Evolutionary conservation across 1,140 invertebrate species (phyloP).

Genomic region (Calycopis cecrops): DNA sequence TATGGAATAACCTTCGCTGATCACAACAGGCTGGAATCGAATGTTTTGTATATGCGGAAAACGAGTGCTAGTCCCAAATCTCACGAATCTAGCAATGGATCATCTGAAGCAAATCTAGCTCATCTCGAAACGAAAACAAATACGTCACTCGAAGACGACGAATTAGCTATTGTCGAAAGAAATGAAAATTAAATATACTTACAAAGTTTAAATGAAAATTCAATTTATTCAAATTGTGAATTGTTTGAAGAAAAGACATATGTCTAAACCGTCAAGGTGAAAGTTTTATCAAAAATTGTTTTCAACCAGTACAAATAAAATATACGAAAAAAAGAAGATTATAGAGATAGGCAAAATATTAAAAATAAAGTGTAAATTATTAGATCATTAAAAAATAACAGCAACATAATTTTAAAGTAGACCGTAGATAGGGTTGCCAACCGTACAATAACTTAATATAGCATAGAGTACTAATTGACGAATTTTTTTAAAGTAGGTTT

Average conservation of each 20-base stretch:
- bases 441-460: too few relatives aligned
- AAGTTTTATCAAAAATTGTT: neutral
- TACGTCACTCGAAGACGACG: constrained; percentile 63
- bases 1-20: constrained; percentile 47
- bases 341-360: too few relatives aligned
- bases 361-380: too few relatives aligned
- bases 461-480: too few relatives aligned
- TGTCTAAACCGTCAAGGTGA: neutral
- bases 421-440: too few relatives aligned
- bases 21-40: constrained; percentile 49
- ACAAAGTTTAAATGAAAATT: neutral
- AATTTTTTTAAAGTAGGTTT: too few relatives aligned
- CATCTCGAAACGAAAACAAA: constrained; percentile 56
- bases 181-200: constrained; percentile 36
- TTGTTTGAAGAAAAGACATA: neutral
- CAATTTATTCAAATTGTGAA: neutral
- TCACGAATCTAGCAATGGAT: constrained; percentile 61
- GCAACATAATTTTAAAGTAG: too few relatives aligned
- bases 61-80: constrained; percentile 57
- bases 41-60: constrained; percentile 60
- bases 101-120: constrained; percentile 55
- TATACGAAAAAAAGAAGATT: neutral
- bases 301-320: neutral
- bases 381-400: too few relatives aligned
- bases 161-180: constrained; percentile 59